These are phyloP conservation scores for Heteractis magnifica DNA, from an alignment of 92 coral and sea anemone species.

Conservation along the genomic window DNA sequence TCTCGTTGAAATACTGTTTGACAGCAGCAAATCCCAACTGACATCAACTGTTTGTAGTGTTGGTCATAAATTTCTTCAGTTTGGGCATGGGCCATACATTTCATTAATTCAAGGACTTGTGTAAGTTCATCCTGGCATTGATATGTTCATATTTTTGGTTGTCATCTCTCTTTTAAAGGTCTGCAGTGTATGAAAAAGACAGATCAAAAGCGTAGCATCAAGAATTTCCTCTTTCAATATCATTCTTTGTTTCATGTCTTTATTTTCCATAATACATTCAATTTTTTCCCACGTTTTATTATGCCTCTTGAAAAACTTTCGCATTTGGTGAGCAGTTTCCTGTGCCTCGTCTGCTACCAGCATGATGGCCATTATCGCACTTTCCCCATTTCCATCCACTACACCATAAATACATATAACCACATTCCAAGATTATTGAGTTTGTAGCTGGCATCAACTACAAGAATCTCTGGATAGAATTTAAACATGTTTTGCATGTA, in stretches of 20 bases:
- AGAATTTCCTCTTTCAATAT: slow-evolving; percentile 43
- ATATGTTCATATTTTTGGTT: slow-evolving; percentile 42
- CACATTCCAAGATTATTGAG: slow-evolving; percentile 46
- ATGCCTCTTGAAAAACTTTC: slow-evolving; percentile 26
- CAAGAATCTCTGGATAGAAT: slow-evolving; percentile 29
- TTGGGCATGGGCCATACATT: slow-evolving; percentile 35
- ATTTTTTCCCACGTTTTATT: slow-evolving; percentile 28
- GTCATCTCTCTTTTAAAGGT: slow-evolving; percentile 41
- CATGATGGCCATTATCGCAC: slow-evolving; percentile 44
- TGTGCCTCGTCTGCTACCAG: slow-evolving; percentile 40
- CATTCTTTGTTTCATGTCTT: slow-evolving; percentile 45
- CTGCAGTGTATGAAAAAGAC: slow-evolving; percentile 45
- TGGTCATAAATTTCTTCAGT: slow-evolving; percentile 22
- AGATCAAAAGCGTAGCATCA: slow-evolving; percentile 33
- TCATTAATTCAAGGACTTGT: slow-evolving; percentile 42
- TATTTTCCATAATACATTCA: slow-evolving; percentile 47
- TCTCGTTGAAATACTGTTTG: slow-evolving; percentile 28
- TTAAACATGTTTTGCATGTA: slow-evolving; percentile 11
- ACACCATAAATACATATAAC: slow-evolving; percentile 33
- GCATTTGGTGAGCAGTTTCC: slow-evolving; percentile 46
- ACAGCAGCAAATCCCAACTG: slow-evolving; percentile 26
- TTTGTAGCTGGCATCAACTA: slow-evolving; percentile 36
- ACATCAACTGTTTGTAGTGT: slow-evolving; percentile 19
- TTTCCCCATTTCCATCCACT: slow-evolving; percentile 42
- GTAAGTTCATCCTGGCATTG: slow-evolving; percentile 26